A percentile compares a stretch with the other conserved stretches of the same genome.
Evolutionary conservation across 2,113 vertebrate genomes (phyloP).

Genomic region (Strigops habroptila): DNA sequence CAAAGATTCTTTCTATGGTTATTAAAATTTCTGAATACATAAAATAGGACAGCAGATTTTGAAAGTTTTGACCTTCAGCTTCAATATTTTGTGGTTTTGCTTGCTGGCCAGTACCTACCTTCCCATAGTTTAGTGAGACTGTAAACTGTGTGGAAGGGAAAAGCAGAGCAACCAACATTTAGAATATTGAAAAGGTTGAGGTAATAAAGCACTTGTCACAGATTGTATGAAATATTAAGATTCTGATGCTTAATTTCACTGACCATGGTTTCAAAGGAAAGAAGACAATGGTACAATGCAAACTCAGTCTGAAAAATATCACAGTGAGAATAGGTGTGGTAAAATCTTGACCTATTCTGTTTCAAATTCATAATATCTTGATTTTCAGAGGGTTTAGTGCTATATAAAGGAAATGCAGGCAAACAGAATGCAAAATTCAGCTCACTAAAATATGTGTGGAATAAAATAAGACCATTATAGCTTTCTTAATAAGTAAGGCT

Average conservation of each 20-base stretch:
- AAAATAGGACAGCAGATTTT: background rate
- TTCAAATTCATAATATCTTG: background rate
- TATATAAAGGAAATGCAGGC: background rate
- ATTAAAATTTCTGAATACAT: background rate
- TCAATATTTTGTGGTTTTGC: background rate
- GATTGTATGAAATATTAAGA: conserved; percentile 31
- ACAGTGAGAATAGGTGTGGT: background rate
- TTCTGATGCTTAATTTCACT: conserved; percentile 50
- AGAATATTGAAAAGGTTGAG: conserved; percentile 52
- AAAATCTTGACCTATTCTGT: background rate
- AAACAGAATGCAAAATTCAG: conserved; percentile 10
- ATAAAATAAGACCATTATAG: background rate
- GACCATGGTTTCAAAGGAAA: background rate
- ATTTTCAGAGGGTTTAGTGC: background rate
- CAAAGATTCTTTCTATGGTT: background rate
- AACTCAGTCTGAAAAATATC: background rate
- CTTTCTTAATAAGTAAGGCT: background rate
- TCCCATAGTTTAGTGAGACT: background rate
- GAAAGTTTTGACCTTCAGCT: background rate
- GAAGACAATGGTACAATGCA: background rate
- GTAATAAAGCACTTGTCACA: conserved; percentile 57
- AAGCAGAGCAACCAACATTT: conserved; percentile 19
- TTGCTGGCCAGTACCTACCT: background rate
- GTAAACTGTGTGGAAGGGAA: conserved; percentile 40
- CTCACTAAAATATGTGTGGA: background rate